A percentile compares a stretch with the other conserved stretches of the same genome.
These are phyloP conservation scores for Limanda limanda DNA, from an alignment of 2,113 vertebrate genomes.

Conservation along the genomic window DNA sequence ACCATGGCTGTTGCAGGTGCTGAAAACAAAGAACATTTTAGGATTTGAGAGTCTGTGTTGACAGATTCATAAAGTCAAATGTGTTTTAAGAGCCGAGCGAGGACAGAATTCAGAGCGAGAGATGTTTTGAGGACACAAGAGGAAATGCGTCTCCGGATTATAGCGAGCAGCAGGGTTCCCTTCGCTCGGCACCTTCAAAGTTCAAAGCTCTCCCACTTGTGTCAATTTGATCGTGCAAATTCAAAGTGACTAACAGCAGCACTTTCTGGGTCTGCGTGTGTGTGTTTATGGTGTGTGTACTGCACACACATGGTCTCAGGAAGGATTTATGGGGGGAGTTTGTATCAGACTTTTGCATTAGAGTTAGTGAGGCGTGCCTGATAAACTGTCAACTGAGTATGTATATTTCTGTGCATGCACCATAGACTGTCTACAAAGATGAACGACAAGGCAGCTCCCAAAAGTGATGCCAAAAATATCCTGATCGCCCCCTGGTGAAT, in stretches of 20 bases:
- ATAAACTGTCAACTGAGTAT: no score
- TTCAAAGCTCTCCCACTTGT: conserved; percentile 28
- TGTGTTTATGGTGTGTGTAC: no score
- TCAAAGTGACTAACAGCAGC: conserved; percentile 31
- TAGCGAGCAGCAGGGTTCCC: conserved; percentile 31
- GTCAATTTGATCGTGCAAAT: conserved; percentile 57
- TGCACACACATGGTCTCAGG: no score
- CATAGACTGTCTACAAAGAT: no score
- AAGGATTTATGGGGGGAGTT: no score
- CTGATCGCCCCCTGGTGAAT: no score
- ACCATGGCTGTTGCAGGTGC: neutral
- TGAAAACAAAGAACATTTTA: neutral
- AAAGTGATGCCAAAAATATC: no score
- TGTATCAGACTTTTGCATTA: no score
- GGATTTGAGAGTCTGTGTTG: neutral
- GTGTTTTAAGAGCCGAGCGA: neutral
- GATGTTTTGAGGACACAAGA: conserved; percentile 26
- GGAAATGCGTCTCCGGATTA: conserved; percentile 27
- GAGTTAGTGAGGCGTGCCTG: no score
- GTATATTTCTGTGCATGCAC: no score
- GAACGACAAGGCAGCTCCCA: no score
- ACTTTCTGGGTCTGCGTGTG: neutral
- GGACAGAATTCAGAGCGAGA: conserved; percentile 13
- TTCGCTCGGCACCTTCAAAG: conserved; percentile 43
- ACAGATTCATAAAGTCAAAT: neutral